Conservation (phyloP, 2,113 vertebrate genomes). For the Xenopus borealis region DNA sequence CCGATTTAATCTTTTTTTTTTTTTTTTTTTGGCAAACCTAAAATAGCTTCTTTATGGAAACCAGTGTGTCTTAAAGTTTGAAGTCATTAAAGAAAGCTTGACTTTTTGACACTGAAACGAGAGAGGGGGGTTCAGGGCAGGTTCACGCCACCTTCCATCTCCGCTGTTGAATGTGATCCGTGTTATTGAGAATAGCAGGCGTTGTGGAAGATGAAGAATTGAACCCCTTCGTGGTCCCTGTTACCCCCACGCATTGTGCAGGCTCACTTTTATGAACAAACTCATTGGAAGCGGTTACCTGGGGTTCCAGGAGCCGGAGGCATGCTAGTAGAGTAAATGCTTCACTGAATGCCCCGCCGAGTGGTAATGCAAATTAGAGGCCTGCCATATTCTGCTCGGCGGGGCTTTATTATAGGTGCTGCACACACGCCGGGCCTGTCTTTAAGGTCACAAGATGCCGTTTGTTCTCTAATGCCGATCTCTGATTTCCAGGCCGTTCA, state of each 20-base stretch:
- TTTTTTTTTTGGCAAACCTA: not conserved
- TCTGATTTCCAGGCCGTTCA: slow-evolving; percentile 40
- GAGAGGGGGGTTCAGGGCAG: not conserved
- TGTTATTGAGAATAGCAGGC: slow-evolving; percentile 30
- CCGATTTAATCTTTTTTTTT: not conserved
- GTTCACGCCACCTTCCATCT: slow-evolving; percentile 15
- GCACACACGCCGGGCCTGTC: not conserved
- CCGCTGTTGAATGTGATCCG: slow-evolving; percentile 7
- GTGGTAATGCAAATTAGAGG: slow-evolving; percentile 24
- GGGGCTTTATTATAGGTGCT: slow-evolving; percentile 22
- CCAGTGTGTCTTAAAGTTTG: no score
- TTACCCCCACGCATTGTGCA: not conserved
- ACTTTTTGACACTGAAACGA: slow-evolving; percentile 1
- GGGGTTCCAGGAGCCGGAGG: slow-evolving; percentile 29
- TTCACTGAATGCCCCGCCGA: slow-evolving; percentile 35
- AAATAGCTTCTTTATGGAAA: no score
- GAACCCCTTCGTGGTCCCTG: not conserved
- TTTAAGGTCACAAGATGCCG: slow-evolving; percentile 24
- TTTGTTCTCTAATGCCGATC: slow-evolving; percentile 34
- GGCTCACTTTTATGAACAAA: slow-evolving; percentile 7
- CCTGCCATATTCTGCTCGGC: slow-evolving; percentile 24
- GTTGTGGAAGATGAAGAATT: slow-evolving; percentile 6
- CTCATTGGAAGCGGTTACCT: slow-evolving; percentile 22
- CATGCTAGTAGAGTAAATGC: slow-evolving; percentile 32
- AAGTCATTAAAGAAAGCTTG: not conserved